These are phyloP conservation scores for Halisarca cf. caerulea DNA, from an alignment of 37 sponge, comb jelly and placozoan species.

Conservation along the genomic window DNA sequence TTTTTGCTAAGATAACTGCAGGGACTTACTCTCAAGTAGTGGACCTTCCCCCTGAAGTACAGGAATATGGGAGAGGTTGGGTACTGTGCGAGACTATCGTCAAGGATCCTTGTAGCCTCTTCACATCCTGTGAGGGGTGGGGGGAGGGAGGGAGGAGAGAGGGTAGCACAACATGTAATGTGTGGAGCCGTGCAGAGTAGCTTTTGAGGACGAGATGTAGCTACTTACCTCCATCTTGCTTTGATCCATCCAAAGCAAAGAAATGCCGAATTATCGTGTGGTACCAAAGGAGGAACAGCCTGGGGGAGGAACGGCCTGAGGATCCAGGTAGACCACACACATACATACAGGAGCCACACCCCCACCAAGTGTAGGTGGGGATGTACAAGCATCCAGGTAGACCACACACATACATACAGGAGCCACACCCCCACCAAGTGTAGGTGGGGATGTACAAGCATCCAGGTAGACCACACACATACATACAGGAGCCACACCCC, in stretches of 20 bases:
- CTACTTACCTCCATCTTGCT: constrained; percentile 65
- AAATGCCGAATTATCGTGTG: constrained; percentile 82
- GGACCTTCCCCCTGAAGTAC: constrained; percentile 71
- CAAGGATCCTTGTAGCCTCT: constrained; percentile 64
- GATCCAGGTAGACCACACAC: too few species aligned
- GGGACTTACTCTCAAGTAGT: constrained; percentile 41
- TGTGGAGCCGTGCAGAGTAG: too few species aligned
- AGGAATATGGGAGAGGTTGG: constrained; percentile 79
- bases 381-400: too few species aligned
- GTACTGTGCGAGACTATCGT: constrained; percentile 41
- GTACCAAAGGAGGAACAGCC: constrained; percentile 85
- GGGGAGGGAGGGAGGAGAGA: neutral
- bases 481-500: too few species aligned
- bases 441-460: too few species aligned
- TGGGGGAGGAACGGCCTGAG: constrained; percentile 12
- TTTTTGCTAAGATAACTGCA: neutral
- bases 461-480: too few species aligned
- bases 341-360: too few species aligned
- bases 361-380: too few species aligned
- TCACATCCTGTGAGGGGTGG: constrained; percentile 33
- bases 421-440: too few species aligned
- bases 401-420: too few species aligned
- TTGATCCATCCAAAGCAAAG: constrained; percentile 88
- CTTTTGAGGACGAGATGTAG: too few species aligned
- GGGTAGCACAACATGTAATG: too few species aligned